phyloP scores from a whole-genome alignment of 1,140 invertebrate species.

The Scaptomyza graminum region DNA sequence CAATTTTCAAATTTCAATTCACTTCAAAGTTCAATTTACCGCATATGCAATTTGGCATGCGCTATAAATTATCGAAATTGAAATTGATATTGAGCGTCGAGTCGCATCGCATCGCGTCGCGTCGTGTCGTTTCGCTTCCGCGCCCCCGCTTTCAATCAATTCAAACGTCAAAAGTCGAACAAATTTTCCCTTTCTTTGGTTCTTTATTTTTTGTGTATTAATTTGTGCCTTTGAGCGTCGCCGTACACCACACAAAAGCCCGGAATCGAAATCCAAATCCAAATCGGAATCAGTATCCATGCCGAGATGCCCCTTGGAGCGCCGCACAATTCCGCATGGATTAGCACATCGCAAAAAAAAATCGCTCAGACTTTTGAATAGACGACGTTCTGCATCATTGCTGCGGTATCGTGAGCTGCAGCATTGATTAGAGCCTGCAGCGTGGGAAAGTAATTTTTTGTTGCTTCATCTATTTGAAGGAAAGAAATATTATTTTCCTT shows the following conservation, averaged over 20 bases:
- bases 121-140: constrained; percentile 36
- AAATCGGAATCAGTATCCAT: constrained; percentile 13
- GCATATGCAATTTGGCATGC: constrained; percentile 49
- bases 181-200: constrained; percentile 59
- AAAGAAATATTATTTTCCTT: constrained; percentile 8
- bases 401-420: constrained; percentile 34
- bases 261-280: constrained; percentile 19
- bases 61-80: constrained; percentile 71
- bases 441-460: constrained; percentile 18
- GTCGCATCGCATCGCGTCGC: constrained; percentile 14
- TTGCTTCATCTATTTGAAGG: constrained; percentile 17
- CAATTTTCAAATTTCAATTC: constrained; percentile 18
- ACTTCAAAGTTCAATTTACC: constrained; percentile 60
- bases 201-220: constrained; percentile 59
- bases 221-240: constrained; percentile 47
- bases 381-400: constrained; percentile 44
- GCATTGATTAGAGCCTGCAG: constrained; percentile 53
- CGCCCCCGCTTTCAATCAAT: constrained; percentile 67
- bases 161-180: constrained; percentile 69
- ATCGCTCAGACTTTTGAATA: not conserved
- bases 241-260: constrained; percentile 8
- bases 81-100: constrained; percentile 50
- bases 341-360: constrained; percentile 38
- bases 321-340: constrained; percentile 59
- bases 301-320: constrained; percentile 23